phyloP scores from a whole-genome alignment of 2,888 invertebrate genomes.

The Caenorhabditis auriculariae region DNA sequence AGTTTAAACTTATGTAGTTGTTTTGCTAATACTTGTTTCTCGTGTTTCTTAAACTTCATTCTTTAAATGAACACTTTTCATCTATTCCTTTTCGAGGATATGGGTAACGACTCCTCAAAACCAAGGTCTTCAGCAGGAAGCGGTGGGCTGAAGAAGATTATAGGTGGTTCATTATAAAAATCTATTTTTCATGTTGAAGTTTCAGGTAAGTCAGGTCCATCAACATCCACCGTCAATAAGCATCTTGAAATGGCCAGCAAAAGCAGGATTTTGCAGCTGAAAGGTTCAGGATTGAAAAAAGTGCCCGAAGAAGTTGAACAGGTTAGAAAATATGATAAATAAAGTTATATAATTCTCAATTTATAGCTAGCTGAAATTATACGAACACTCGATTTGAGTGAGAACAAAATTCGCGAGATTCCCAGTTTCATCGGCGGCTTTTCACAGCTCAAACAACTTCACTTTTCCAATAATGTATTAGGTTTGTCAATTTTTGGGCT shows the following conservation, averaged over 20 bases:
- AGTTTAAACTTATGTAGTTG: too few relatives aligned
- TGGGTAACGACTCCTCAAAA: slow-evolving; percentile 43
- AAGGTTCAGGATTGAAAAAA: slow-evolving; percentile 79
- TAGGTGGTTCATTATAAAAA: too few relatives aligned
- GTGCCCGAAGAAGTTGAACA: slow-evolving; percentile 51
- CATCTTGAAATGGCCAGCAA: slow-evolving; percentile 92
- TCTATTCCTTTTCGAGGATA: slow-evolving; percentile 15
- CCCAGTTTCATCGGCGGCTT: slow-evolving; percentile 68
- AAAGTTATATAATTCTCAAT: background rate
- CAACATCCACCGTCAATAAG: slow-evolving; percentile 73
- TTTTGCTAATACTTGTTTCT: too few relatives aligned
- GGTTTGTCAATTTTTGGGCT: slow-evolving; percentile 6
- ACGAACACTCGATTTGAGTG: slow-evolving; percentile 86
- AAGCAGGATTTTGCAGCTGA: slow-evolving; percentile 88
- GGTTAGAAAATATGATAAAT: slow-evolving; percentile 12
- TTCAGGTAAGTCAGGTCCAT: slow-evolving; percentile 49
- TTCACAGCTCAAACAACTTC: slow-evolving; percentile 68
- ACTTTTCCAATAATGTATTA: slow-evolving; percentile 66
- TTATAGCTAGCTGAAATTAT: slow-evolving; percentile 69
- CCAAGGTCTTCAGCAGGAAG: slow-evolving; percentile 12
- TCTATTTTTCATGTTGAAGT: too few relatives aligned
- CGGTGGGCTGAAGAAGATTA: slow-evolving; percentile 10
- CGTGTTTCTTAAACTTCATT: too few relatives aligned
- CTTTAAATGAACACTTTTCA: too few relatives aligned
- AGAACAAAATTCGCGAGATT: slow-evolving; percentile 78